Percentiles rank a stretch among this genome's conserved stretches.
Conservation (phyloP, 92 coral and sea anemone species). For the Epizoanthus scotinus region DNA sequence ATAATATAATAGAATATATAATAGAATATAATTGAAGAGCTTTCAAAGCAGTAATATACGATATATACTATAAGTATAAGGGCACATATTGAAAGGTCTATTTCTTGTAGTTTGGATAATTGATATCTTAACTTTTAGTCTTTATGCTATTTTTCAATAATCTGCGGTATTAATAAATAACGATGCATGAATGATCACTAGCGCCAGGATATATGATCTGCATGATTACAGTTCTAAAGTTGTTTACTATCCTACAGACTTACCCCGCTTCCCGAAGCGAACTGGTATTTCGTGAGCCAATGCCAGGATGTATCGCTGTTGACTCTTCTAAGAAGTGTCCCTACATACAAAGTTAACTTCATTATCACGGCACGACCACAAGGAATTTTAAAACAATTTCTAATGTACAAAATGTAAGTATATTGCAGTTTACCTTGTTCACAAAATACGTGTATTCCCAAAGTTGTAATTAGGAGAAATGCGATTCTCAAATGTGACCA, state of each 20-base stretch:
- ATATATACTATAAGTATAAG: too few relatives aligned
- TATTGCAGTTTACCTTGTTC: constrained; percentile 33
- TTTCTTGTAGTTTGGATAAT: too few relatives aligned
- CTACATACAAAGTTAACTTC: constrained; percentile 37
- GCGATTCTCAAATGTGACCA: not conserved
- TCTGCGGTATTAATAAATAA: too few relatives aligned
- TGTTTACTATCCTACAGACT: too few relatives aligned
- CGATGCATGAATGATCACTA: not conserved
- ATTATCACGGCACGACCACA: not conserved
- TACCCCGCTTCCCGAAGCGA: constrained; percentile 75
- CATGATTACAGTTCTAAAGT: too few relatives aligned
- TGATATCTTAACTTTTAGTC: too few relatives aligned
- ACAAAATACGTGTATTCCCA: not conserved
- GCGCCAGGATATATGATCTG: not conserved
- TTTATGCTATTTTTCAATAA: too few relatives aligned
- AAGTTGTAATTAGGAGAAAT: not conserved
- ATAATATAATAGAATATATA: too few relatives aligned
- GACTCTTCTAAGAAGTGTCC: constrained; percentile 39
- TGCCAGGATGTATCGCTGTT: constrained; percentile 57
- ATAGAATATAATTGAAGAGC: too few relatives aligned
- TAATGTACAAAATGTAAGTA: not conserved
- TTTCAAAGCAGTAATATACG: too few relatives aligned
- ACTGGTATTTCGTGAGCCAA: constrained; percentile 64
- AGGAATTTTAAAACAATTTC: not conserved
- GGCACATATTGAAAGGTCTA: too few relatives aligned